Percentiles rank a stretch among this genome's conserved stretches.
phyloP scores from a whole-genome alignment of 2,888 invertebrate species.

The Artemia sinica region DNA sequence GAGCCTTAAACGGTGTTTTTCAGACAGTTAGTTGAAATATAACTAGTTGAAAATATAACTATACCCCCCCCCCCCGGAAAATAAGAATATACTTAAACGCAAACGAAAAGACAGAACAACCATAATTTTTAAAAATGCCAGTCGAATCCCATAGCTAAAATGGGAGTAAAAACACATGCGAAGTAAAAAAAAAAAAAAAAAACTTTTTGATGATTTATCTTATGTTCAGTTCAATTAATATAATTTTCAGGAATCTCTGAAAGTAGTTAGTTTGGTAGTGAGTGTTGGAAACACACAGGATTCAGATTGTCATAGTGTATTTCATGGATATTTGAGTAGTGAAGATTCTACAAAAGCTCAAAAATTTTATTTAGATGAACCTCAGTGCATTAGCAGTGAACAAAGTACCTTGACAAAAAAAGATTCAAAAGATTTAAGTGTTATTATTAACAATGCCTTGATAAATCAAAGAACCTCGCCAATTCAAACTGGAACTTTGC shows the following conservation, averaged over 20 bases:
- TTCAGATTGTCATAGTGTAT: conserved; percentile 22
- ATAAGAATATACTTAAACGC: too few species aligned
- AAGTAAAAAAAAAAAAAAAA: too few species aligned
- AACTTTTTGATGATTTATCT: too few species aligned
- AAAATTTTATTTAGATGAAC: conserved; percentile 1
- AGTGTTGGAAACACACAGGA: conserved; percentile 22
- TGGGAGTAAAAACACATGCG: too few species aligned
- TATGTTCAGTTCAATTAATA: too few species aligned
- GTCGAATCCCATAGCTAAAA: too few species aligned
- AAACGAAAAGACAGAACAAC: too few species aligned
- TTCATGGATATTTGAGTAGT: conserved; percentile 24
- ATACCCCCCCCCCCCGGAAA: too few species aligned
- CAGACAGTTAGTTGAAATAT: too few species aligned
- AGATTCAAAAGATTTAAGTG: conserved; percentile 7
- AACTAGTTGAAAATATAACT: too few species aligned
- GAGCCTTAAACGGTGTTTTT: too few species aligned
- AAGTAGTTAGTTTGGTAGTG: conserved; percentile 21
- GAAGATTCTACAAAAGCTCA: conserved; percentile 22
- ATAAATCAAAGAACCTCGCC: conserved; percentile 3
- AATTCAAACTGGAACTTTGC: background rate
- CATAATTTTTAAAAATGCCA: too few species aligned
- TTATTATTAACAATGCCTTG: conserved; percentile 5
- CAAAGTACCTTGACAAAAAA: conserved; percentile 7
- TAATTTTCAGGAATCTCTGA: conserved; percentile 18
- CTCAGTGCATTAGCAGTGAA: background rate